These are phyloP conservation scores for Synanthedon tipuliformis DNA, from an alignment of 2,888 invertebrate species.

Conservation along the genomic window DNA sequence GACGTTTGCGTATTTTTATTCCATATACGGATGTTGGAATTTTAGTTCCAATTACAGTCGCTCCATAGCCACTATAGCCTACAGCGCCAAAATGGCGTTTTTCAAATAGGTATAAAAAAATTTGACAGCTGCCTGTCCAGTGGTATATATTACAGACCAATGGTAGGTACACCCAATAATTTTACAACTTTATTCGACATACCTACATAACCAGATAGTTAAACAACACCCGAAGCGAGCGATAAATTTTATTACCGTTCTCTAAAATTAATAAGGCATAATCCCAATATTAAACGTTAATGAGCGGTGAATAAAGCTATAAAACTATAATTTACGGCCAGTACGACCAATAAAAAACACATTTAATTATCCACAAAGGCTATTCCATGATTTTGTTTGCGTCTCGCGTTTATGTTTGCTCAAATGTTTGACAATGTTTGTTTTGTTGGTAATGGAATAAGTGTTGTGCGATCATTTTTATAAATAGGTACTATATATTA, in stretches of 20 bases:
- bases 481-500: background rate
- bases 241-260: slow-evolving; percentile 48
- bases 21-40: too few relatives aligned
- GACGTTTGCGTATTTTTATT: too few relatives aligned
- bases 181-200: background rate
- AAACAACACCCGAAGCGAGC: background rate
- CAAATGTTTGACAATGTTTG: background rate
- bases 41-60: too few relatives aligned
- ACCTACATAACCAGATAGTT: background rate
- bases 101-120: too few relatives aligned
- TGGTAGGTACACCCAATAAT: background rate
- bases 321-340: slow-evolving; percentile 46
- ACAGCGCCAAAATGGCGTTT: too few relatives aligned
- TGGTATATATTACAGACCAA: too few relatives aligned
- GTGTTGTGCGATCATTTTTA: background rate
- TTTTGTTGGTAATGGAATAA: background rate
- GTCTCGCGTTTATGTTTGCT: slow-evolving; percentile 2
- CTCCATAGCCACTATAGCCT: too few relatives aligned
- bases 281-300: slow-evolving; percentile 59
- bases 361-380: slow-evolving; percentile 25
- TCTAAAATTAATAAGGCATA: slow-evolving; percentile 64
- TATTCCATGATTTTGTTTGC: slow-evolving; percentile 44
- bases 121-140: too few relatives aligned
- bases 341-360: slow-evolving; percentile 34
- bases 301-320: slow-evolving; percentile 63